Base-by-base conservation (phyloP, 2,797 vertebrate species). In the Pagetopsis macropterus region DNA sequence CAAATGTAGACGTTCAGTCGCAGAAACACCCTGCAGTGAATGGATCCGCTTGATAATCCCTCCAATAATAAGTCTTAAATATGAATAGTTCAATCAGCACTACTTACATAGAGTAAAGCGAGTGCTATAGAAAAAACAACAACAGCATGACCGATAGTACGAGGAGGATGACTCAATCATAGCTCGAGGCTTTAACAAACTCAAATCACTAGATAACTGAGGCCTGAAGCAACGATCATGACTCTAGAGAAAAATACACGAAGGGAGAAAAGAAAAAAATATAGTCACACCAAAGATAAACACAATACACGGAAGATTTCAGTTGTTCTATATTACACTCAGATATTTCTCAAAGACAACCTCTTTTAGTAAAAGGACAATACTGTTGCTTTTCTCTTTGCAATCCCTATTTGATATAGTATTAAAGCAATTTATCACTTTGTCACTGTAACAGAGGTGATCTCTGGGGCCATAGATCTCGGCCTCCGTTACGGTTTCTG, bases 131-230 rank as follows among this genome's bases (percentile, higher is more conserved):
- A 65, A 27, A 27, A 44, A 6, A 61, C 65, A 44, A 65, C 55
- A 56, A 75, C 46, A 79, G 72, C 76, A 77, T 40, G 51, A 78
- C 73, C 58, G 31, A 17, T 40, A 68, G 61, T 84, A 80, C 72
- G 58, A 59, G 74, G 51, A 74, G 67, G 75, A 84, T 76, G 65
- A 81, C 68, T 87, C 76, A 81, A 81, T 84, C 72, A 61, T 67
- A 45, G 70, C 79, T 43, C 9, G 31, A 70, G 70, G 75, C 51
- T 59, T 82, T 73, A 70, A 76, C 62, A 81, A 75, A 77, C 78
- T 67, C 55, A 8, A 81, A 83, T 79, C 81, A 71, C 48, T 65
- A 74, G 51, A 77, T 85, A 82, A 88, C 83, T 74, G 81, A 83
- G 60, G 67, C 75, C 82, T 44, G 45, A 67, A 60, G 78, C 21